Evolutionary conservation across 2,113 vertebrate species (phyloP).

Genomic region (Anoplopoma fimbria): DNA sequence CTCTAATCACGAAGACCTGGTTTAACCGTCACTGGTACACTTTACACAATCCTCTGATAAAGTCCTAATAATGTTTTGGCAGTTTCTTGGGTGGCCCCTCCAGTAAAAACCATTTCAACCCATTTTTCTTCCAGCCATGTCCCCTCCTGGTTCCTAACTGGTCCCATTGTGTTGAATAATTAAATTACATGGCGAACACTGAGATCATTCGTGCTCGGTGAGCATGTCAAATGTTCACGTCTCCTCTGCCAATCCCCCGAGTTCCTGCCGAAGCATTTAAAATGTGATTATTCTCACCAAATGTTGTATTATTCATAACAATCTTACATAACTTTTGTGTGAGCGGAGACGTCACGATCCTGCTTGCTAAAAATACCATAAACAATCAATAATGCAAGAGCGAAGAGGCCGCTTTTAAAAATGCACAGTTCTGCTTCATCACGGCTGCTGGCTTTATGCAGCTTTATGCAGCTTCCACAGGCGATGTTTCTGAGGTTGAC

Average conservation of each 20-base stretch:
- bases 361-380: conserved; percentile 72
- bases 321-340: conserved; percentile 70
- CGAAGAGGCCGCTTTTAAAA: conserved; percentile 53
- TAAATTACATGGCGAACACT: conserved; percentile 39
- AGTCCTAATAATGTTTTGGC: conserved; percentile 53
- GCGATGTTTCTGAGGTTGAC: not conserved
- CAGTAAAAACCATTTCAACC: conserved; percentile 40
- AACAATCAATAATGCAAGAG: conserved; percentile 74
- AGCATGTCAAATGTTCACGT: conserved; percentile 27
- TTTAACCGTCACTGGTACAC: conserved; percentile 20
- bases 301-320: conserved; percentile 66
- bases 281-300: conserved; percentile 29
- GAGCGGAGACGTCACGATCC: conserved; percentile 34
- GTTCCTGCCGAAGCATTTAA: conserved; percentile 11
- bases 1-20: conserved; percentile 12
- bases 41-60: conserved; percentile 54
- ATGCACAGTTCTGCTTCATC: conserved; percentile 49
- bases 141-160: conserved; percentile 11
- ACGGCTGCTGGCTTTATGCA: conserved; percentile 1
- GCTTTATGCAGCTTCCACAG: conserved; percentile 14
- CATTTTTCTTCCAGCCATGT: conserved; percentile 21
- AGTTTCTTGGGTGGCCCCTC: conserved; percentile 59
- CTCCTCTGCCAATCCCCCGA: conserved; percentile 8
- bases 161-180: conserved; percentile 62
- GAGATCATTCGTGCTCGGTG: conserved; percentile 39